These are phyloP conservation scores for Diachasmimorpha longicaudata DNA, from an alignment of 1,140 invertebrate genomes.

Conservation along the genomic window DNA sequence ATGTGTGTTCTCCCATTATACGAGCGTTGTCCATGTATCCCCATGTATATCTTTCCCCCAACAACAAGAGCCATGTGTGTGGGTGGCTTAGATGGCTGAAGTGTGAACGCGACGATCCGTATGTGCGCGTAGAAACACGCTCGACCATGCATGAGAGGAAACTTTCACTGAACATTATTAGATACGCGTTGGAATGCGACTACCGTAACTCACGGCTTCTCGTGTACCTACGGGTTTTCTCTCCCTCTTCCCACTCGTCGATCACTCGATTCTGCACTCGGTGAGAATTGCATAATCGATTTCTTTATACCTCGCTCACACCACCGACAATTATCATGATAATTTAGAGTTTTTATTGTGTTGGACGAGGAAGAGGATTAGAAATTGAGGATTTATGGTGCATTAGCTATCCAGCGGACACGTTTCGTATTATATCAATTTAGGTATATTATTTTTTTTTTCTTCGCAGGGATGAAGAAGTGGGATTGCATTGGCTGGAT, in stretches of 20 bases:
- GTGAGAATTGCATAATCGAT: constrained; percentile 35
- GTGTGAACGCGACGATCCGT: constrained; percentile 10
- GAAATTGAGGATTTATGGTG: neutral
- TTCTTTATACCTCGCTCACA: constrained; percentile 8
- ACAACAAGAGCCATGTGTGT: neutral
- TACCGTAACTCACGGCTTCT: constrained; percentile 47
- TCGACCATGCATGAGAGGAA: constrained; percentile 46
- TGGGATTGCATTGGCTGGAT: neutral
- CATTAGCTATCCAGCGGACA: neutral
- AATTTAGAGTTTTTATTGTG: neutral
- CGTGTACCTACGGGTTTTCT: constrained; percentile 8
- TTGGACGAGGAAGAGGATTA: neutral
- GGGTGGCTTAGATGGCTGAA: neutral
- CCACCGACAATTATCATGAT: neutral
- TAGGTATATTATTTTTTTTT: neutral
- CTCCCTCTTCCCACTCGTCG: neutral
- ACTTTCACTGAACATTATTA: constrained; percentile 62
- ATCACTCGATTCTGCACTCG: neutral
- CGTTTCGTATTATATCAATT: constrained; percentile 5
- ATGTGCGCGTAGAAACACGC: constrained; percentile 43
- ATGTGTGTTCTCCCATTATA: neutral
- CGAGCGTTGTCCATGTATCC: neutral
- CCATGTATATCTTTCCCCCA: neutral
- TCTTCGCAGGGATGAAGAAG: neutral
- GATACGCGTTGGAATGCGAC: constrained; percentile 58